Base-by-base conservation (phyloP, 1,140 invertebrate species). In the Lycorma delicatula region DNA sequence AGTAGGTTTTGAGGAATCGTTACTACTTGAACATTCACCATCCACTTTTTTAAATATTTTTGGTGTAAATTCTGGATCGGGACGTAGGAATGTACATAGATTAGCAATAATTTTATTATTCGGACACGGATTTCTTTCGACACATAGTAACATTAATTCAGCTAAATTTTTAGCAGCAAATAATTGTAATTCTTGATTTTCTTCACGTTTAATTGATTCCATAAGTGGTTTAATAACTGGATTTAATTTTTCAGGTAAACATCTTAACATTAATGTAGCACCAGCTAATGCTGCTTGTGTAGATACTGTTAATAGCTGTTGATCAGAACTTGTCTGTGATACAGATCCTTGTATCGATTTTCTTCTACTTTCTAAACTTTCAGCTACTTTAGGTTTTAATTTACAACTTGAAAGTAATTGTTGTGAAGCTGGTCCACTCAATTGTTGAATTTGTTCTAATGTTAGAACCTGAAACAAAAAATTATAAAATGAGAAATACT, bases 221-320 rank as follows among this genome's bases (percentile, higher is more conserved):
- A 98, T 98, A 3, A 98, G 70, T 0, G 95, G 94, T 65, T 94
- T 87, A 0, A 97, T 84, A 0, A 98, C 81, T 0, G 94, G 93
- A 75, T 94, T 96, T 22, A 98, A 71, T 66, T 93, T 87, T 38
- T 87, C 85, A 0, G 94, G 93, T 16, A 97, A 70, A 48, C 79
- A 80, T 60, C 84, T 77, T 12, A 95, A 75, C 67, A 82, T 83
- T 1, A 91, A 83, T 1, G 87, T 81, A 0, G 92, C 91, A 3
- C 88, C 86, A 0, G 91, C 87, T 1, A 97, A 66, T 0, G 89
- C 82, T 9, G 89, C 86, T 74, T 87, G 85, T 1, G 89, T 85
- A 76, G 81, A 81, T 20, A 86, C 72, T 62, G 80, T 82, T 1
- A 85, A 73, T 1, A 77, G 23, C 31, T 55, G 53, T 28, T 55